Evolutionary conservation across 2,113 vertebrate genomes (phyloP).

Genomic region (Nibea albiflora): DNA sequence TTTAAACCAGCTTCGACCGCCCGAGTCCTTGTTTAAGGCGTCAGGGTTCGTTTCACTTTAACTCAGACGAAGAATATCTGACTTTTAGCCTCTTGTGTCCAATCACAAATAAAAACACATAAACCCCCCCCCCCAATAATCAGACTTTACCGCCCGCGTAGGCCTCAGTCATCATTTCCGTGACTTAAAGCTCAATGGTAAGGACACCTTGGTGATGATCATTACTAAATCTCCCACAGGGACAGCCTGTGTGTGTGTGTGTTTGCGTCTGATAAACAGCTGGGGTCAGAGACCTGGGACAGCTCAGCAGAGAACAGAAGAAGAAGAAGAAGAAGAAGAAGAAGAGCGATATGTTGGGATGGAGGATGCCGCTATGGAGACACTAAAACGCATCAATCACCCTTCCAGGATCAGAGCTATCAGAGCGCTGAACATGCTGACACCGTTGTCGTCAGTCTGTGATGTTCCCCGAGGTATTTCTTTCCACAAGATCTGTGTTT

Average conservation of each 20-base stretch:
- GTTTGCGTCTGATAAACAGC: not conserved
- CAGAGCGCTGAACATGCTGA: not conserved
- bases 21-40: constrained; percentile 34
- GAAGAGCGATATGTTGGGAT: not conserved
- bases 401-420: not conserved
- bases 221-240: not conserved
- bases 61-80: not conserved
- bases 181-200: constrained; percentile 45
- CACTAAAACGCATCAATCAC: constrained; percentile 17
- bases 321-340: constrained; percentile 17
- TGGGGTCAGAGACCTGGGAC: not conserved
- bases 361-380: constrained; percentile 7
- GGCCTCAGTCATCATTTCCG: not conserved
- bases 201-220: constrained; percentile 64
- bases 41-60: constrained; percentile 1
- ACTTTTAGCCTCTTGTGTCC: not conserved
- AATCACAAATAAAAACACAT: not conserved
- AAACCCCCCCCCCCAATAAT: too few species aligned
- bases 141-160: not conserved
- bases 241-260: not conserved
- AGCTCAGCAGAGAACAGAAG: constrained; percentile 32
- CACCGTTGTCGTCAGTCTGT: not conserved
- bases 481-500: not conserved
- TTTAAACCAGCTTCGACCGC: constrained; percentile 25
- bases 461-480: not conserved